Base-by-base conservation (phyloP, 2,113 vertebrate genomes). In the Salvelinus sp. region DNA sequence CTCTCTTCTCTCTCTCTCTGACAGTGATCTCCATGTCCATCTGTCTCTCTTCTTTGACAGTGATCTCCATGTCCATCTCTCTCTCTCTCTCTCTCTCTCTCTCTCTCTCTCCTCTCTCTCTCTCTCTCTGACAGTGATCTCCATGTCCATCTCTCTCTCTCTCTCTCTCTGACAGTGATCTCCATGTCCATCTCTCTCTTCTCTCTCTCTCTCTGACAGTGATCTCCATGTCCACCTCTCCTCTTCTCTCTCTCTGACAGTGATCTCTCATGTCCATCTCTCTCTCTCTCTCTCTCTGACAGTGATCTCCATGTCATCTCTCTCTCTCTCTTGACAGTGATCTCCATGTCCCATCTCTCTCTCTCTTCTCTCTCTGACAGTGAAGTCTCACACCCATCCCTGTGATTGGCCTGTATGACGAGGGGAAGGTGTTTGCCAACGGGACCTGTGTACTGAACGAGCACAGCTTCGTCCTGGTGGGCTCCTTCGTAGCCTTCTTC, bases 401-500 rank as follows among this genome's bases (percentile, higher is more conserved):
- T 0, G 96, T 99, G 50, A 92, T 99, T 58, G 97, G 97, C 33
- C 92, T 99, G 22, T 92, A 93, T 69, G 96, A 99, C 63, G 92
- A 94, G 76, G 94, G 95, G 80, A 98, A 98, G 88, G 96, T 99
- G 58, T 97, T 98, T 85, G 95, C 94, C 83, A 88, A 95, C 27
- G 92, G 88, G 76, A 97, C 94, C 78, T 99, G 97, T 87, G 87
- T 95, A 63, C 93, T 99, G 1, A 95, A 91, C 0, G 96, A 98
- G 20, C 91, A 96, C 25, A 95, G 92, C 81, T 99, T 99, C 68
- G 95, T 99, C 65, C 90, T 99, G 79, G 90, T 97, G 0, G 97
- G 97, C 66, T 98, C 97, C 80, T 97, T 99, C 23, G 95, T 97
- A 86, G 89, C 97, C 3, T 99, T 99, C 90, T 99, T 99, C 83